Conservation (phyloP, 2,797 vertebrate genomes). For the Anguilla megastoma region DNA sequence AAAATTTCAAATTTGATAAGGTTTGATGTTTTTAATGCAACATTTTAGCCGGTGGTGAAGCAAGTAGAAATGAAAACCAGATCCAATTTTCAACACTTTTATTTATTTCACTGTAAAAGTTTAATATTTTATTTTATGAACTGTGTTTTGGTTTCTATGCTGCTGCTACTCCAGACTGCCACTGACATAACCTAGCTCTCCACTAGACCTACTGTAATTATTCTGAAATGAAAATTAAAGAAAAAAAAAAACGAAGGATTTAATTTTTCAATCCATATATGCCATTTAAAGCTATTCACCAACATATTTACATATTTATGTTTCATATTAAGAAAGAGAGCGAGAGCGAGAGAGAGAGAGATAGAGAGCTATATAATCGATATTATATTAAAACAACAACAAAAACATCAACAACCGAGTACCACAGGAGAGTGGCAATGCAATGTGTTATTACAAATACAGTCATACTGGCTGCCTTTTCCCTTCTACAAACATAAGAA, state of each 20-base stretch:
- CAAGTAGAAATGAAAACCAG: constrained; percentile 43
- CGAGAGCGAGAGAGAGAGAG: background rate
- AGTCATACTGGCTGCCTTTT: background rate
- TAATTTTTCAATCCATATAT: background rate
- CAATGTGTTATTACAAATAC: constrained; percentile 15
- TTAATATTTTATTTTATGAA: background rate
- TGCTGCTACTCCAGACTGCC: background rate
- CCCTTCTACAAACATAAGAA: background rate
- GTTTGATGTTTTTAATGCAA: constrained; percentile 60
- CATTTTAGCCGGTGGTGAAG: constrained; percentile 49
- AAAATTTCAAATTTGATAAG: constrained; percentile 68
- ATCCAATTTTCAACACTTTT: background rate
- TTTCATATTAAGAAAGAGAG: background rate
- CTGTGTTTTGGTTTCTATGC: background rate
- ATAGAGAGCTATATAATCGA: background rate
- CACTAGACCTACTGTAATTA: too few relatives aligned
- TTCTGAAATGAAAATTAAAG: background rate
- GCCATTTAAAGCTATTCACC: background rate
- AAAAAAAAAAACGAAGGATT: background rate
- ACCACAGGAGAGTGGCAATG: background rate
- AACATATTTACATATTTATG: too few relatives aligned
- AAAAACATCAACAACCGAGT: background rate
- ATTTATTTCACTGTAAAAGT: background rate
- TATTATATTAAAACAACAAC: background rate
- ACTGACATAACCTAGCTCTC: background rate